phyloP scores from a whole-genome alignment of 2,797 vertebrate genomes.

The Peromyscus aztecus region DNA sequence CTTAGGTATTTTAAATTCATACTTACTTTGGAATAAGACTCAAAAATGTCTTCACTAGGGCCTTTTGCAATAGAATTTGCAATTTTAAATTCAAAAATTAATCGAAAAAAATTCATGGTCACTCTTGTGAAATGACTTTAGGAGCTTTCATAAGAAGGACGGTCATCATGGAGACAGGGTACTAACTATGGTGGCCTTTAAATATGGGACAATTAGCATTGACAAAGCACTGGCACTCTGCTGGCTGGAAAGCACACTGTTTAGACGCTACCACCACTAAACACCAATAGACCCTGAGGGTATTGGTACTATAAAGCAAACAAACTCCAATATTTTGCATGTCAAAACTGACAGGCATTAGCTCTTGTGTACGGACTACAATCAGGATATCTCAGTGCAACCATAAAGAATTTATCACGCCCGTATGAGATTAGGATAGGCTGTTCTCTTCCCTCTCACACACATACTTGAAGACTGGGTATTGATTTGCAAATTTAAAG shows the following conservation, averaged over 20 bases:
- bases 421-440: neutral
- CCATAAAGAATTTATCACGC: neutral
- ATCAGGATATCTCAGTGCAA: neutral
- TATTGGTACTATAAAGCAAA: neutral
- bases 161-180: neutral
- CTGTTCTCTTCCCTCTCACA: neutral
- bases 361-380: neutral
- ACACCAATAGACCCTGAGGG: constrained; percentile 22
- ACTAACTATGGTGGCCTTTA: constrained; percentile 1
- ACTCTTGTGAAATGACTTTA: neutral
- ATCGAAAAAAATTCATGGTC: neutral
- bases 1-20: constrained; percentile 27
- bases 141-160: neutral
- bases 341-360: neutral
- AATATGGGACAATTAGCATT: constrained; percentile 12
- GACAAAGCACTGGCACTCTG: neutral
- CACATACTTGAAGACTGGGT: neutral
- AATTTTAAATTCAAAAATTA: constrained; percentile 53
- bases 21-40: neutral
- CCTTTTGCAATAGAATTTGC: constrained; percentile 54
- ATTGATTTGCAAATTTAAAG: neutral
- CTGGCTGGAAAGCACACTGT: constrained; percentile 3
- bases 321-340: constrained; percentile 12
- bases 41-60: neutral
- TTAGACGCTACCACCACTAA: neutral